Base-by-base conservation (phyloP, 2,888 invertebrate genomes). In the Tetheella fluctuosa region DNA sequence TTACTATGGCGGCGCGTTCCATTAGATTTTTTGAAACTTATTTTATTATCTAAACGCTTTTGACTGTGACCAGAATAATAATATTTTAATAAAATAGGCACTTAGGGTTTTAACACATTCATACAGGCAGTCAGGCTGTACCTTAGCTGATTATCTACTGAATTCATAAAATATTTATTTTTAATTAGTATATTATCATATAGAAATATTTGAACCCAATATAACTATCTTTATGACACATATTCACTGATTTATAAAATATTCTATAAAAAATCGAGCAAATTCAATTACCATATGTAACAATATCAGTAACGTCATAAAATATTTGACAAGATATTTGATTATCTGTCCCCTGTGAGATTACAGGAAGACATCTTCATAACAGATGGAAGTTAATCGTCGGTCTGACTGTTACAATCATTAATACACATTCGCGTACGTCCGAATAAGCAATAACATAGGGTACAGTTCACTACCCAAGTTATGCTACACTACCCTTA, bases 301-400 rank as follows among this genome's bases (percentile, higher is more conserved):
- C 15, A 53, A 1, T 3, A 28, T 53, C 28, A 53, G 25, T 53
- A 15, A 12, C 17, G 6, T 53, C 53, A 48, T 48, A 48, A 23
- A 65, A 60, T 58, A 58, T 59, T 58, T 64, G 60, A 63, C 54
- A 59, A 56, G 58, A 73, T 71, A 71, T 70, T 65, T 54, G 62
- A 65, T 73, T 71, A 64, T 61, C 56, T 59, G 57, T 76, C 76
- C 77, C 74, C 75, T 63, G 69, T 72, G 75, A 74, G 48, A 69
- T 65, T 59, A 71, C 75, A 80, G 81, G 77, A 85, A 79, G 71
- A 78, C 77, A 74, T 77, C 77, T 61, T 79, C 74, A 77, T 80
- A 85, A 84, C 91, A 89, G 87, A 90, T 88, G 89, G 87, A 77
- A 81, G 77, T 80, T 89, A 89, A 91, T 91, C 86, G 85, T 71